These are phyloP conservation scores for Spisula subtruncata DNA, from an alignment of 2,888 invertebrate genomes.

Conservation along the genomic window DNA sequence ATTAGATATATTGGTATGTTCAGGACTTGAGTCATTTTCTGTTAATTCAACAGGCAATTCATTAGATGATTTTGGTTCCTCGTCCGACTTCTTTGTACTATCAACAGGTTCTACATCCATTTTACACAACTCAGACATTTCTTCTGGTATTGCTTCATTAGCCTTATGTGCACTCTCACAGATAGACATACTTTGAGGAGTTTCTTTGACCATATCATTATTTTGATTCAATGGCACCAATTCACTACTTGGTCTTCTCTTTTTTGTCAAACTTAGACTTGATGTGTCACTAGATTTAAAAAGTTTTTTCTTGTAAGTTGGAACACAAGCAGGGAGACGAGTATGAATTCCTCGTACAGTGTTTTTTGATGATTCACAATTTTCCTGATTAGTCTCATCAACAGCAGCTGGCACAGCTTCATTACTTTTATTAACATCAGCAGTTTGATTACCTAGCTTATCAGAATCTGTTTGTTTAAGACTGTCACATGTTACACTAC, in stretches of 20 bases:
- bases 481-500: neutral
- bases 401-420: neutral
- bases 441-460: neutral
- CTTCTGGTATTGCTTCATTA: neutral
- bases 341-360: neutral
- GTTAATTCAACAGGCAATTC: conserved; percentile 12
- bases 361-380: neutral
- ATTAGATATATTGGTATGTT: neutral
- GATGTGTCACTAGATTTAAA: neutral
- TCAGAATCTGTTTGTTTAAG: neutral
- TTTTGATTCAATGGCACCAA: neutral
- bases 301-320: neutral
- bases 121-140: neutral
- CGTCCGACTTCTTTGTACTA: neutral
- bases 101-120: neutral
- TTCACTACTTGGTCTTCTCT: neutral
- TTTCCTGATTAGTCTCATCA: neutral
- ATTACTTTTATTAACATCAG: neutral
- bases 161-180: neutral
- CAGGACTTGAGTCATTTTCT: neutral
- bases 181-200: neutral
- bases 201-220: neutral
- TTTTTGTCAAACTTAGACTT: neutral
- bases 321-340: neutral
- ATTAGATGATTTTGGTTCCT: neutral